Base-by-base conservation (phyloP, 2,113 vertebrate species). In the Catagonus wagneri region DNA sequence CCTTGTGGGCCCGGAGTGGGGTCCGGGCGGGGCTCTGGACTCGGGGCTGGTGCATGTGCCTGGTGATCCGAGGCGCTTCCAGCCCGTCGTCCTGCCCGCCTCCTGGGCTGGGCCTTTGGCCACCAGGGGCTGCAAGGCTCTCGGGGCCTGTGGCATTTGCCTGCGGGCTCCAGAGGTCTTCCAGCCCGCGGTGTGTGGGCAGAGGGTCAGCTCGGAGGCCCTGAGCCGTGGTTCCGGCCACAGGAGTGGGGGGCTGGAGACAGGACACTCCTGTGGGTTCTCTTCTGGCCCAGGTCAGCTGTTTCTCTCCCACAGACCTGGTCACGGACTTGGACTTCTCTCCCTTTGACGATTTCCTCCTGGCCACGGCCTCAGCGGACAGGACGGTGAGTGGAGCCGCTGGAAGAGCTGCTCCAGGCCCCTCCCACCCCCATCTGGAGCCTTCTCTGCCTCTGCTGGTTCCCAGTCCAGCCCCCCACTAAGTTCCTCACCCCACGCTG, bases 261-360 rank as follows among this genome's bases (percentile, higher is more conserved):
- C 11, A 79, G 56, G 13, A 58, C 27, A 1, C 83, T 79, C 29
- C 7, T 32, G 11, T 0, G 0, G 9, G 15, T 66, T 90, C 81
- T 75, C 0, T 1, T 81, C 4, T 12, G 32, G 19, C 52, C 74
- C 11, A 1, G 39, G 36, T 74, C 29, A 50, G 14, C 56, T 22
- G 2, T 66, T 87, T 60, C 71, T 95, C 39, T 89, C 69, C 97
- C 84, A 76, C 98, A 99, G 99, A 99, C 98, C 97, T 98, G 92
- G 98, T 99, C 97, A 99, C 99, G 0, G 99, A 99, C 96, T 98
- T 99, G 98, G 99, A 99, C 98, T 99, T 99, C 95, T 99, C 99
- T 0, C 99, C 99, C 8, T 99, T 99, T 4, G 99, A 99, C 92
- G 99, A 99, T 85, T 95, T 98, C 91, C 98, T 99, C 60, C 97